phyloP scores from a whole-genome alignment of 2,113 vertebrate genomes.

The Glareola pratincola region DNA sequence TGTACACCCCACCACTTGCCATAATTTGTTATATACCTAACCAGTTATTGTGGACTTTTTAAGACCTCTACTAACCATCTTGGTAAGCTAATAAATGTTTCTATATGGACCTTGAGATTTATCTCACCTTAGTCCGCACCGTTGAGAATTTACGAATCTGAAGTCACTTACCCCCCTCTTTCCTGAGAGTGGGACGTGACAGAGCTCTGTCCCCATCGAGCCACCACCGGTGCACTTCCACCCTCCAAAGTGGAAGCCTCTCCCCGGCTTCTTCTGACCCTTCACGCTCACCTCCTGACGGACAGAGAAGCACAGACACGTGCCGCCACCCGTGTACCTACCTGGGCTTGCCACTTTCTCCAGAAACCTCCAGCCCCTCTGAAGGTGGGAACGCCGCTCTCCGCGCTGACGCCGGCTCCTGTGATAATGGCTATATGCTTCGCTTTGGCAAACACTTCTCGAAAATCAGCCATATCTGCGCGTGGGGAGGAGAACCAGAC shows the following conservation, averaged over 20 bases:
- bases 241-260: not conserved
- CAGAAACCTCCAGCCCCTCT: constrained; percentile 88
- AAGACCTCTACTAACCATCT: no score
- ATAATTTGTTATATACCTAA: no score
- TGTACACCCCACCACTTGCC: no score
- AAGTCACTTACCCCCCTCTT: no score
- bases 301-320: accelerated
- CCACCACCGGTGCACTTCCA: not conserved
- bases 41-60: no score
- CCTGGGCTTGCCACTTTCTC: constrained; percentile 95
- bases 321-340: constrained; percentile 1
- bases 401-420: constrained; percentile 89
- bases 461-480: constrained; percentile 88
- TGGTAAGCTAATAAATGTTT: no score
- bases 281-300: accelerated
- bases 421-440: constrained; percentile 92
- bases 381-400: constrained; percentile 93
- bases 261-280: not conserved
- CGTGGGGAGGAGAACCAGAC: not conserved
- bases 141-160: no score
- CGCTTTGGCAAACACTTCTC: constrained; percentile 86
- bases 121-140: no score
- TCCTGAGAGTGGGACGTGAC: no score
- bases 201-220: not conserved
- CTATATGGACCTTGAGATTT: no score